Evolutionary conservation across 2,888 invertebrate species (phyloP).

Genomic region (Muschampia plurimacula): DNA sequence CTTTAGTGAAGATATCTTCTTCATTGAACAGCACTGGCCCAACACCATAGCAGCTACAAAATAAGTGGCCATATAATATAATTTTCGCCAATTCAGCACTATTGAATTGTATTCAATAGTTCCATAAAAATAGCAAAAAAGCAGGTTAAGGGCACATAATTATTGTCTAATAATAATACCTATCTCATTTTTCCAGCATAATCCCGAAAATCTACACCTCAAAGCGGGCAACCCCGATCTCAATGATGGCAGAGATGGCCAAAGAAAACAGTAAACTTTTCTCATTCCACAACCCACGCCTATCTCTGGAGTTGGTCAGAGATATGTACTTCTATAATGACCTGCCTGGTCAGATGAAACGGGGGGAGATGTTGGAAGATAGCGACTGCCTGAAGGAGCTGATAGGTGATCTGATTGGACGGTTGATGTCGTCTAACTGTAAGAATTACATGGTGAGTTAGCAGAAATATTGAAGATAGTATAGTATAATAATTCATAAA

Average conservation of each 20-base stretch:
- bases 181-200: slow-evolving; percentile 57
- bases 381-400: slow-evolving; percentile 54
- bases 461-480: too few species aligned
- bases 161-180: neutral
- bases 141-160: too few species aligned
- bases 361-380: slow-evolving; percentile 47
- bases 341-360: slow-evolving; percentile 63
- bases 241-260: slow-evolving; percentile 62
- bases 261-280: slow-evolving; percentile 60
- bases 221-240: slow-evolving; percentile 59
- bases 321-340: slow-evolving; percentile 74
- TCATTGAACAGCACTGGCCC: too few species aligned
- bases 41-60: too few species aligned
- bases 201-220: slow-evolving; percentile 65
- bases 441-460: slow-evolving; percentile 88
- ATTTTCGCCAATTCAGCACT: too few species aligned
- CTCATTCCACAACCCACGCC: slow-evolving; percentile 55
- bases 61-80: too few species aligned
- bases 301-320: slow-evolving; percentile 65
- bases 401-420: slow-evolving; percentile 63
- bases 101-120: too few species aligned
- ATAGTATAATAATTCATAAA: too few species aligned
- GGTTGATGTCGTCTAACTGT: slow-evolving; percentile 86
- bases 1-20: too few species aligned
- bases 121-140: too few species aligned